phyloP scores from a whole-genome alignment of 1,140 invertebrate species.

The Lasioglossum baleicum region DNA sequence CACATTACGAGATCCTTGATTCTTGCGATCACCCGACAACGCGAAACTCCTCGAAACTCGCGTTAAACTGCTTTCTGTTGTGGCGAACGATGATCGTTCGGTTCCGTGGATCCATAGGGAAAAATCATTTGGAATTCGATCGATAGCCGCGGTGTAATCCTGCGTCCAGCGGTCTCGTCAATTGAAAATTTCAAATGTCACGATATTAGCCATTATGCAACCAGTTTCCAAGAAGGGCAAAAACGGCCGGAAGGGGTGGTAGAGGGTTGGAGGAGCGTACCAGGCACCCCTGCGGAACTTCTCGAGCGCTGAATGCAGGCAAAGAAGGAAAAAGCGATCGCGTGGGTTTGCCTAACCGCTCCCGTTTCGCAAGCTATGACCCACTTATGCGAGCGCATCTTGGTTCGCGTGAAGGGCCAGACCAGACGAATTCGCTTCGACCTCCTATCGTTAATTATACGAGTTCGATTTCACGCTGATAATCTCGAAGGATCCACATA shows the following conservation, averaged over 20 bases:
- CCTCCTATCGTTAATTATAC: constrained; percentile 54
- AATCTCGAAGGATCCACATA: constrained; percentile 14
- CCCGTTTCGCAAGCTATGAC: constrained; percentile 59
- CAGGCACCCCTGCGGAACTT: constrained; percentile 65
- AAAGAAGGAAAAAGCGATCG: constrained; percentile 66
- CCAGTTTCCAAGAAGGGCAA: neutral
- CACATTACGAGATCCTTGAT: constrained; percentile 1
- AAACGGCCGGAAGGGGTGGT: neutral
- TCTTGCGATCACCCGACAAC: neutral
- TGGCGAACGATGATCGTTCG: too few species aligned
- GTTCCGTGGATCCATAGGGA: neutral
- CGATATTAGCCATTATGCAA: neutral
- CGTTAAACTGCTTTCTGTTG: neutral
- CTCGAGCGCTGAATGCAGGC: constrained; percentile 60
- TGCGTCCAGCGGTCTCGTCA: neutral
- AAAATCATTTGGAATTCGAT: neutral
- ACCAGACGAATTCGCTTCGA: constrained; percentile 47
- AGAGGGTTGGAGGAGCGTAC: constrained; percentile 60
- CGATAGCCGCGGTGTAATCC: neutral
- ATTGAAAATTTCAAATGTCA: neutral
- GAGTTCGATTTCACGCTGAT: constrained; percentile 48
- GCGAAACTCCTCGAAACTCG: neutral
- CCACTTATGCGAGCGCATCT: constrained; percentile 64
- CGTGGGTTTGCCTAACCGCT: constrained; percentile 66
- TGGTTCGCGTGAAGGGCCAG: constrained; percentile 30